Base-by-base conservation (phyloP, 1,140 invertebrate genomes). In the Maniola jurtina region DNA sequence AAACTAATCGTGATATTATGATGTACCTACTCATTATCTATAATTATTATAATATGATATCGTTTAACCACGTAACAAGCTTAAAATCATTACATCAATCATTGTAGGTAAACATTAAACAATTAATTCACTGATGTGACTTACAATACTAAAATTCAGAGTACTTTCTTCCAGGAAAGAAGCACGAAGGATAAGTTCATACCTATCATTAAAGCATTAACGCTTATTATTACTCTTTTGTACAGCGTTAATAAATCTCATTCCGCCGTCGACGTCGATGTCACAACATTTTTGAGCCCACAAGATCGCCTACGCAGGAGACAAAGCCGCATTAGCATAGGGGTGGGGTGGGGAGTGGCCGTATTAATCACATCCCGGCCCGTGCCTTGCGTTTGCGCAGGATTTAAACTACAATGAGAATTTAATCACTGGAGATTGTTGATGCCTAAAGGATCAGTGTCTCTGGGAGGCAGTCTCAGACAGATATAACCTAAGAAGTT, bases 291-390 rank as follows among this genome's bases (percentile, higher is more conserved):
- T 79, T 81, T 77, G 61, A 72, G 63, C 69, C 79, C 76, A 76
- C 84, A 84, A 81, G 79, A 79, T 76, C 77, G 79, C 81, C 81
- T 77, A 84, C 83, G 80, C 75, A 61, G 72, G 76, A 85, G 80
- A 86, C 85, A 84, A 84, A 84, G 79, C 71, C 55, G 71, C 74
- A 84, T 84, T 84, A 80, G 68, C 80, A 86, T 84, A 82, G 72
- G 80, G 79, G 72, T 72, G 75, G 71, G 71, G 72, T 64, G 73
- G 79, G 84, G 80, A 76, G 80, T 77, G 80, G 72, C 75, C 71
- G 77, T 72, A 78, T 83, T 83, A 86, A 86, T 86, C 79, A 83
- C 75, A 75, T 80, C 77, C 64, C 71, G 73, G 61, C 76, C 70
- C 73, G 82, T 78, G 76, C 80, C 63, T 56, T 66, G 59, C 55